phyloP scores from a whole-genome alignment of 1,140 invertebrate genomes.

The Dryas iulia region DNA sequence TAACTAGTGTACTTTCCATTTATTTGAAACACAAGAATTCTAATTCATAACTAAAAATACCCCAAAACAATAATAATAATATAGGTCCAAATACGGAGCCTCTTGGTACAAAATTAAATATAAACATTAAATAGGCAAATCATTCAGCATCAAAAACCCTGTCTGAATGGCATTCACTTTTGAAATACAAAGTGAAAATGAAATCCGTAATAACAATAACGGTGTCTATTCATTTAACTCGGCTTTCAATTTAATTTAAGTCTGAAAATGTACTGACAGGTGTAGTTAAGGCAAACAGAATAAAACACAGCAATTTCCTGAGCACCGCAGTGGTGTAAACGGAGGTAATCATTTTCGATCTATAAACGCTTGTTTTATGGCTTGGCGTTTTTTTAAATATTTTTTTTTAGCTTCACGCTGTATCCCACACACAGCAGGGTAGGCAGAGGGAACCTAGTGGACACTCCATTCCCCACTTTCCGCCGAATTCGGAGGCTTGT shows the following conservation, averaged over 20 bases:
- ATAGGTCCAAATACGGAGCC: too few species aligned
- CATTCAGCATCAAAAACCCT: neutral
- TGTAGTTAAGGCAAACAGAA: slow-evolving; percentile 38
- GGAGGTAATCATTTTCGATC: slow-evolving; percentile 5
- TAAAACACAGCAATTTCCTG: slow-evolving; percentile 39
- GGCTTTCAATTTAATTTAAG: slow-evolving; percentile 31
- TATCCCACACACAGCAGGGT: too few species aligned
- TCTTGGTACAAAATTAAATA: neutral
- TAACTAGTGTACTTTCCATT: too few species aligned
- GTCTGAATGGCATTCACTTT: neutral
- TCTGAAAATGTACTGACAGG: slow-evolving; percentile 36
- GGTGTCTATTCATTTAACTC: slow-evolving; percentile 19
- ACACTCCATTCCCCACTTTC: too few species aligned
- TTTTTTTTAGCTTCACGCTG: too few species aligned
- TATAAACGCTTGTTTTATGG: neutral
- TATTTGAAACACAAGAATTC: too few species aligned
- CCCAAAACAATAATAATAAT: too few species aligned
- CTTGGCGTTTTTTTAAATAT: too few species aligned
- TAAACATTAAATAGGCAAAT: neutral
- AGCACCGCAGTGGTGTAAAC: slow-evolving; percentile 31
- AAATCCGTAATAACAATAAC: slow-evolving; percentile 17
- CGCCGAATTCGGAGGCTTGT: too few species aligned
- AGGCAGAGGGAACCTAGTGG: too few species aligned
- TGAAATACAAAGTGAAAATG: slow-evolving; percentile 2
- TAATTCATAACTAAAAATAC: too few species aligned